Conservation (phyloP, 2,888 invertebrate species). For the Metopia argyrocephala region DNA sequence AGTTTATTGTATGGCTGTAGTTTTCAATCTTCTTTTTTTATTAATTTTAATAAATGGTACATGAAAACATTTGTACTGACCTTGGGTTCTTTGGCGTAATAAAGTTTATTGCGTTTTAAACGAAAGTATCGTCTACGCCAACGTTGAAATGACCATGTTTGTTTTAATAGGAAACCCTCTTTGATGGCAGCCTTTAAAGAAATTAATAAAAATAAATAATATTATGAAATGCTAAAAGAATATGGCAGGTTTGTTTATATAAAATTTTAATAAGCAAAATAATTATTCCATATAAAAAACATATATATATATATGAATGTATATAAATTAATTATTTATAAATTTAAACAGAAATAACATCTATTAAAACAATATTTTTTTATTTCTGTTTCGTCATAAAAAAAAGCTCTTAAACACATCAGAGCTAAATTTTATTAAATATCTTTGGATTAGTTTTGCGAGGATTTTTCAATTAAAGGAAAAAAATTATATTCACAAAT, state of each 20-base stretch:
- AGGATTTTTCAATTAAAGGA: too few species aligned
- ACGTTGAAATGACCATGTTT: conserved; percentile 90
- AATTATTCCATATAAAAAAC: conserved; percentile 11
- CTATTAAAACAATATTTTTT: too few species aligned
- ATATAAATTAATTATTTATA: too few species aligned
- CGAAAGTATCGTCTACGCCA: conserved; percentile 92
- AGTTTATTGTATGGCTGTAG: conserved; percentile 14
- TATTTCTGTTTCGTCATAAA: too few species aligned
- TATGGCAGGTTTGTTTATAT: not conserved
- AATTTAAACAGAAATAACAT: too few species aligned
- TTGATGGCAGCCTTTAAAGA: conserved; percentile 81
- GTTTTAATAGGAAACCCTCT: conserved; percentile 92
- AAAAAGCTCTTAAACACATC: too few species aligned
- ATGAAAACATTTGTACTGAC: conserved; percentile 79
- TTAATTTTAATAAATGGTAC: not conserved
- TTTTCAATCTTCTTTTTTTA: not conserved
- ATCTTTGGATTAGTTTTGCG: too few species aligned
- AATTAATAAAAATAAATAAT: not conserved
- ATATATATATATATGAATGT: too few species aligned
- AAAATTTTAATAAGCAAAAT: conserved; percentile 21
- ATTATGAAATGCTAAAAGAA: too few species aligned
- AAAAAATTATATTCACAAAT: too few species aligned
- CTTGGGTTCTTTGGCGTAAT: conserved; percentile 92
- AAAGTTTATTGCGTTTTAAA: conserved; percentile 88
- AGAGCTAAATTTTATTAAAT: too few species aligned